These are phyloP conservation scores for Sciurus niger DNA, from an alignment of 2,113 vertebrate species.

Conservation along the genomic window DNA sequence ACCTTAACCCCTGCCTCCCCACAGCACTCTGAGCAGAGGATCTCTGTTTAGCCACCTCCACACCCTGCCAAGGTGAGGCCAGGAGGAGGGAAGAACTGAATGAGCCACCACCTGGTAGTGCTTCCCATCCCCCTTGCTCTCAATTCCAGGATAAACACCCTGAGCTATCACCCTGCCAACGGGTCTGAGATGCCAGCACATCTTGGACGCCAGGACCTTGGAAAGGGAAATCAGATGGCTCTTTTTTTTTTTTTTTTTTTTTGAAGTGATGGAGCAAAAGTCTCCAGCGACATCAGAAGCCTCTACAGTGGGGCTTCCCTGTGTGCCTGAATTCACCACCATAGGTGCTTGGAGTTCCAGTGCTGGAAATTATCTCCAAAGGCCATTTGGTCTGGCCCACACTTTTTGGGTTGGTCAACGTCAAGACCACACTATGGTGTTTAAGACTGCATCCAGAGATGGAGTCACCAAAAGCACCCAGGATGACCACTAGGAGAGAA, in stretches of 20 bases:
- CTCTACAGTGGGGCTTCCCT: not conserved
- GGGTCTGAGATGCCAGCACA: not conserved
- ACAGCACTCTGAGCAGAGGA: not conserved
- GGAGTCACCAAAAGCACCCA: slow-evolving; percentile 4
- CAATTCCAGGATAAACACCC: not conserved
- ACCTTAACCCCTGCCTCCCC: slow-evolving; percentile 59
- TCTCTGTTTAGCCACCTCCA: not conserved
- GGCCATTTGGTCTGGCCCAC: not conserved
- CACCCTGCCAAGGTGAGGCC: not conserved
- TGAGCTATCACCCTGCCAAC: not conserved
- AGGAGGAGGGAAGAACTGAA: not conserved
- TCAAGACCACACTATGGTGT: not conserved
- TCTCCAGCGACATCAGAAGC: not conserved
- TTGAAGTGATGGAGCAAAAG: not conserved
- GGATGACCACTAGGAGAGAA: not conserved
- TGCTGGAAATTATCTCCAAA: not conserved
- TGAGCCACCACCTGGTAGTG: not conserved
- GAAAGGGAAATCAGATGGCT: not conserved
- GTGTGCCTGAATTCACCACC: not conserved
- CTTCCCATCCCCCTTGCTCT: not conserved
- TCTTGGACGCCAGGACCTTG: not conserved
- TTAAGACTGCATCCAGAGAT: not conserved
- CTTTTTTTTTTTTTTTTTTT: not conserved
- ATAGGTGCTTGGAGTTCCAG: not conserved
- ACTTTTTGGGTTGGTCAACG: not conserved